Evolutionary conservation across 2,797 vertebrate species (phyloP), one percentile per base, ranked within the genome.

Genomic region (Rhinophrynus dorsalis): DNA sequence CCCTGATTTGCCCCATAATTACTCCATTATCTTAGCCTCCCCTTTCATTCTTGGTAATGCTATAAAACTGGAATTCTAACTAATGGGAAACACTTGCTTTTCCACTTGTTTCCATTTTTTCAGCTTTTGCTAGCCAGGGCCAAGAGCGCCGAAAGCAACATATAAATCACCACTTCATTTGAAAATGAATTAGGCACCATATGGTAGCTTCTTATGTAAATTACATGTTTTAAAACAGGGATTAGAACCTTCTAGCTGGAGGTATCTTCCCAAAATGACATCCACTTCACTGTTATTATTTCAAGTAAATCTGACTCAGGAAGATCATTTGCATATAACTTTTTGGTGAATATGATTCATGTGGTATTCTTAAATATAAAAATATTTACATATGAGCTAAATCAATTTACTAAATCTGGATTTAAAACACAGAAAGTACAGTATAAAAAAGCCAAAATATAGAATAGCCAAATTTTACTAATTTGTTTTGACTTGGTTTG

Each of bases 301-400:
- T 40, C 62, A 75, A 8, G 32, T 72, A 50, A 74, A 78, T 83
- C 79, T 79, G 78, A 86, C 75, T 84, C 83, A 86, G 75, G 75
- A 85, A 84, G 86, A 91, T 92, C 92, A 92, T 90, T 89, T 81
- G 74, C 73, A 80, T 79, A 33, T 12, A 50, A 42, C 12, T 78
- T 60, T 81, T 75, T 84, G 88, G 84, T 67, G 78, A 74, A 82
- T 68, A 68, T n/a, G n/a, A n/a, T n/a, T n/a, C n/a, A n/a, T n/a
- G n/a, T n/a, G 74, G 78, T 74, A 51, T 75, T 76, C 48, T 67
- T 73, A 79, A 79, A 26, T 21, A 13, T 32, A 33, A 42, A 56
- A 26, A 27, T 12, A 38, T 21, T 51, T n/a, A n/a, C n/a, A n/a
- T n/a, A n/a, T n/a, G n/a, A n/a, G n/a, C n/a, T n/a, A n/a, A n/a